Conservation (phyloP, 2,113 vertebrate genomes). For the Equus przewalskii region DNA sequence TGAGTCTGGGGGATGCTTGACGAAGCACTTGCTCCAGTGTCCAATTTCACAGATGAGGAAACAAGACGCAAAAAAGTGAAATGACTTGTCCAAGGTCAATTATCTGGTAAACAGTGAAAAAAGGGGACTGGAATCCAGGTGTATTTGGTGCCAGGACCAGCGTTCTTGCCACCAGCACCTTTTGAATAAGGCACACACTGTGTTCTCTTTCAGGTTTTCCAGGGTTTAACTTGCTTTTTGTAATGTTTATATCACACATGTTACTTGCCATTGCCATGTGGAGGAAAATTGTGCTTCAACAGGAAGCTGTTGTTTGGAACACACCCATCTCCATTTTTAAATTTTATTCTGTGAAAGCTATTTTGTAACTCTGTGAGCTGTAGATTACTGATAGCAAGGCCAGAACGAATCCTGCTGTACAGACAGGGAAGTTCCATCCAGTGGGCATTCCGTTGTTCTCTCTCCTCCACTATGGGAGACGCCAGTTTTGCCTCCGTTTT, state of each 20-base stretch:
- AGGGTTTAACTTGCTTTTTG: neutral
- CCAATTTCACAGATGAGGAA: slow-evolving; percentile 21
- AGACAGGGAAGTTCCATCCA: neutral
- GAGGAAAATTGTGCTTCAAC: neutral
- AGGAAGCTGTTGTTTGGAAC: neutral
- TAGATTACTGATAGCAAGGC: neutral
- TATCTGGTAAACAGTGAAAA: neutral
- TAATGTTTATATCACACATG: neutral
- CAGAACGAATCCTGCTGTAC: neutral
- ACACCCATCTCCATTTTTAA: neutral
- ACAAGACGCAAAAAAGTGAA: neutral
- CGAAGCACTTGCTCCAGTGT: neutral
- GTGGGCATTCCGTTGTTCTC: neutral
- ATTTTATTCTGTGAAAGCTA: neutral
- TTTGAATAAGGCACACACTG: neutral
- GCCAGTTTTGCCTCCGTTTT: neutral
- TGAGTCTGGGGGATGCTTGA: neutral
- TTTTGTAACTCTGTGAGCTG: neutral
- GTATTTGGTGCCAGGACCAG: neutral
- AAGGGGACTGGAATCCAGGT: neutral
- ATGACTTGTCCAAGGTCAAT: neutral
- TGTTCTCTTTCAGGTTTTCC: neutral
- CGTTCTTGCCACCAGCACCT: neutral
- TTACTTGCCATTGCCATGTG: neutral
- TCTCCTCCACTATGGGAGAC: neutral